Evolutionary conservation across 2,113 vertebrate species (phyloP), one percentile per base, ranked within the genome.

Genomic region (Sceloporus undulatus): DNA sequence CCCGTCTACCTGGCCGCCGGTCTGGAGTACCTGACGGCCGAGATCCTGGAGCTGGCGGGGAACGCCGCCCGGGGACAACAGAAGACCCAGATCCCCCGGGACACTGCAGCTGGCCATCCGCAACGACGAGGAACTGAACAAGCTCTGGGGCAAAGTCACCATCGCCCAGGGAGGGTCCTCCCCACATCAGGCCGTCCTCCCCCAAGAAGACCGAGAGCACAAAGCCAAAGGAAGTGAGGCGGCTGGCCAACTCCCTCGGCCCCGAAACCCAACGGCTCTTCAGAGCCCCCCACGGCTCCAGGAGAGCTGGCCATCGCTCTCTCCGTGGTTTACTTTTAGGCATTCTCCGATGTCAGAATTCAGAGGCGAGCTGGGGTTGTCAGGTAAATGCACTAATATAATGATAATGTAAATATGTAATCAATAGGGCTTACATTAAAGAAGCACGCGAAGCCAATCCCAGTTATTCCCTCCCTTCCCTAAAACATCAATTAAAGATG

Each of bases 91-190:
- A 86, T 79, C 29, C 76, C 85, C 2, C 85, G 76, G 9, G 62
- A 79, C 76, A n/a, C 1, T 86, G 62, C 76, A 79, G 85, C 62
- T 86, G 65, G 97, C 97, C 0, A 97, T 98, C 0, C 96, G 97
- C 4, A 97, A 97, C 91, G 97, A 98, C 88, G 97, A 98, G 78
- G 97, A 98, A 93, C 82, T 98, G 62, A 98, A 98, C 95, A 98
- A 97, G 29, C 95, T 98, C 87, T 90, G 97, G 74, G 93, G 95
- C 1, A 95, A 92, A 38, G 85, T 75, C 54, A 80, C 79, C 8
- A 80, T 80, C 79, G 54, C 79, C 18, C 79, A 80, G 38, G 79
- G 79, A 18, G 86, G 1, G 89, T 90, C 11, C 38, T 87, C 85
- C 89, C 73, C 78, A 87, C 5, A 87, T 90, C 52, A 90, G 65